Evolutionary conservation across 1,140 invertebrate genomes (phyloP).

Genomic region (Drosophila varians): DNA sequence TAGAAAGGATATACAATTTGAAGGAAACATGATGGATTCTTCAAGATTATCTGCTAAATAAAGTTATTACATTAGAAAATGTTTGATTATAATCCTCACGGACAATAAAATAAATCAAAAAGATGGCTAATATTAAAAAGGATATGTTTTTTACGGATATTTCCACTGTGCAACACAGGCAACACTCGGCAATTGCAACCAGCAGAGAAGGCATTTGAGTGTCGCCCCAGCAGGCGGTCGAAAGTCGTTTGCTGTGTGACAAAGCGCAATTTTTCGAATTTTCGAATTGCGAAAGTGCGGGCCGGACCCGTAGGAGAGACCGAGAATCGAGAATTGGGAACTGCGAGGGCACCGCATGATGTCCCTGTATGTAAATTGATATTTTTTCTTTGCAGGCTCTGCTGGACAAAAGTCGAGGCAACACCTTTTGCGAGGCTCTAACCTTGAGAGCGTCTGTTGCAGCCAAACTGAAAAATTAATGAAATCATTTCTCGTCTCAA

Average conservation of each 20-base stretch:
- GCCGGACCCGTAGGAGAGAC: conserved; percentile 28
- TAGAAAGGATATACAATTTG: neutral
- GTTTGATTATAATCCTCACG: too few relatives aligned
- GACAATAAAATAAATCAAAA: too few relatives aligned
- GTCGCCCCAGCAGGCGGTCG: conserved; percentile 67
- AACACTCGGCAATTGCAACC: conserved; percentile 33
- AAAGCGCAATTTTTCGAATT: conserved; percentile 74
- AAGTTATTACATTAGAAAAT: too few relatives aligned
- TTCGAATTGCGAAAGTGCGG: conserved; percentile 76
- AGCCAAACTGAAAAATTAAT: conserved; percentile 68
- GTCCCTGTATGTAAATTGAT: conserved; percentile 78
- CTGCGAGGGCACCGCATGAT: conserved; percentile 54
- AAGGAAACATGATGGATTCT: too few relatives aligned
- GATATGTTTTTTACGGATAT: neutral
- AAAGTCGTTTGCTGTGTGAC: conserved; percentile 63
- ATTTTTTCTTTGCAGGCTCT: conserved; percentile 43
- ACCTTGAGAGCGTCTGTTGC: conserved; percentile 67
- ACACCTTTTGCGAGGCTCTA: conserved; percentile 60
- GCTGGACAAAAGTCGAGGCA: conserved; percentile 17
- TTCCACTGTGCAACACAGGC: conserved; percentile 28
- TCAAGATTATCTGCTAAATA: too few relatives aligned
- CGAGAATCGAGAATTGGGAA: conserved; percentile 14
- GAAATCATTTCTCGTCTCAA: conserved; percentile 65
- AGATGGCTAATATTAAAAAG: neutral
- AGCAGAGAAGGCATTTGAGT: conserved; percentile 61